Evolutionary conservation across 2,888 invertebrate genomes (phyloP), one percentile per base, ranked within the genome.

Genomic region (Drosophila melanosoma): DNA sequence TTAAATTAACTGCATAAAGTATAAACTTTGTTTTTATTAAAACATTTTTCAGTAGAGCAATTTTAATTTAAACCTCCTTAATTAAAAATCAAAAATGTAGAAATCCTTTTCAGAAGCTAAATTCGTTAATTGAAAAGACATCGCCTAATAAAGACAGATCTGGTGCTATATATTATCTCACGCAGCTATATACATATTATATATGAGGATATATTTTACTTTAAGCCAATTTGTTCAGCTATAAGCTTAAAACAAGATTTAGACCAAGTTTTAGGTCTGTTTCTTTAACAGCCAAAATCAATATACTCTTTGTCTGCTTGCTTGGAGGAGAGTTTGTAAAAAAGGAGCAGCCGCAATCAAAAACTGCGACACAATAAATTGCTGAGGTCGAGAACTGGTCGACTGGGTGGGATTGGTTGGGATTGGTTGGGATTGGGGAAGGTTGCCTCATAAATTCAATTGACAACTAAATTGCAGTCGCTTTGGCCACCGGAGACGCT

Each of bases 401-500:
- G 54, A 62, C 59, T 29, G 26, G 59, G 36, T 51, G 72, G 77
- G 75, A 6, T 20, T 0, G 29, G 1, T 3, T 20, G 20, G 32
- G 12, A 38, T 23, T 17, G 23, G n/a, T 10, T 26, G 29, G 11
- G 10, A 29, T 49, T 29, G 49, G 29, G 26, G 26, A 29, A 49
- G 29, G 49, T 6, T 77, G 75, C 81, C 86, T 85, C 91, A 92
- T 91, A 91, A 91, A 91, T 92, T 89, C 86, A 86, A 91, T 90
- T 91, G 91, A 91, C 91, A 92, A 90, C 85, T 91, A 91, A 91
- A 92, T 92, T 92, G 91, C 89, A 82, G 82, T 81, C 79, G 81
- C 72, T 87, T 87, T 72, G 81, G 84, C 83, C 81, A 89, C 92
- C 91, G 91, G 92, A 92, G 92, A 92, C 90, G 91, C 86, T 91